Base-by-base conservation (phyloP, 2,113 vertebrate genomes). In the Daphoenositta chrysoptera region DNA sequence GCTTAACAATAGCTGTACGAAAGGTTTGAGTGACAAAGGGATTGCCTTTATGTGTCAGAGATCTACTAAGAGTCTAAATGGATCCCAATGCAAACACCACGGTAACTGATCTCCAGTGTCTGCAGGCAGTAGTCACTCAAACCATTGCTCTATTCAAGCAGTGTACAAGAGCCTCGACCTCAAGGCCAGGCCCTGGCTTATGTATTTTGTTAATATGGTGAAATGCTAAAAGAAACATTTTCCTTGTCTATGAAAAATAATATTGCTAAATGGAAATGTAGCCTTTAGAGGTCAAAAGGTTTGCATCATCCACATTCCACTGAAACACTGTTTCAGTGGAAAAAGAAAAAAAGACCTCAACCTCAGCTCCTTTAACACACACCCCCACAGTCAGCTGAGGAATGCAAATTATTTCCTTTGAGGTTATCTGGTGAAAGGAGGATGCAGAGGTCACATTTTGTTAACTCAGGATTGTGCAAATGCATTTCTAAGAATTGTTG, bases 381-480 rank as follows among this genome's bases (percentile, higher is more conserved):
- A 15, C 13, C 20, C 57, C 28, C 8, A 0, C 4, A 83, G 54
- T 11, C 78, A 66, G 35, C 3, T 50, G 42, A 90, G 50, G 94
- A 95, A 95, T 83, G 79, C 44, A 96, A 73, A 96, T 93, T 76
- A 91, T 94, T 96, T 96, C 75, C 90, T 96, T 82, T 48, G 81
- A 84, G 31, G 53, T 91, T 89, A 93, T 65, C 57, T 79, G 28
- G 23, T 82, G 83, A 87, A 85, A 79, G 33, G 22, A 93, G 30
- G 78, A 72, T 80, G 42, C 35, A 70, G 47, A 80, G 58, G 58
- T 83, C 63, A 86, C 50, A 83, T 80, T 76, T 76, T 85, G 20
- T 72, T 61, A 54, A 85, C 45, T 70, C 10, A 30, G 40, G 15
- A 70, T 15, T 81, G 33, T 37, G 68, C 33, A 90, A 92, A 87